Percentiles rank a stretch among this genome's conserved stretches.
Conservation (phyloP, 2,888 invertebrate genomes). For the Eupithecia exiguata region DNA sequence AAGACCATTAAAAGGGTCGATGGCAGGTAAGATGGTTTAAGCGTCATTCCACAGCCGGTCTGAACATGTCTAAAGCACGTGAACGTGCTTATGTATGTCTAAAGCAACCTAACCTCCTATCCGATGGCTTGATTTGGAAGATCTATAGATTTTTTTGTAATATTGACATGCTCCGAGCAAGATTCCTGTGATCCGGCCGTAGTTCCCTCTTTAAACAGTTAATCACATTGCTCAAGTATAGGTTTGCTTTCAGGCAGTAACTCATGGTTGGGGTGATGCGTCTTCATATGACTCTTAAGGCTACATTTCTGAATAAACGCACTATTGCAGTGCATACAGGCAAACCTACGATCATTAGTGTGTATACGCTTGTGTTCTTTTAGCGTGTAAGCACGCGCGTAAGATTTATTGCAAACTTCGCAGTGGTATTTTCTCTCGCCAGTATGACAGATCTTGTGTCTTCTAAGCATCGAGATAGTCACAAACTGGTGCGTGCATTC, state of each 20-base stretch:
- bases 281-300: constrained; percentile 69
- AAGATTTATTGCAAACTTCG: constrained; percentile 45
- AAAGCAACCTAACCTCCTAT: background rate
- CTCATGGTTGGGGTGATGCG: constrained; percentile 64
- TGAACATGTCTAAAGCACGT: no score
- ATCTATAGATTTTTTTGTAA: background rate
- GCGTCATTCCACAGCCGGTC: no score
- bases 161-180: background rate
- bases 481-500: constrained; percentile 65
- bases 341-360: constrained; percentile 73
- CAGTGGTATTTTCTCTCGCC: constrained; percentile 59
- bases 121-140: background rate
- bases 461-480: constrained; percentile 60
- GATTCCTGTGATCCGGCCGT: background rate
- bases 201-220: background rate
- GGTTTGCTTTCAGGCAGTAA: constrained; percentile 4
- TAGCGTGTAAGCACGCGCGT: constrained; percentile 64
- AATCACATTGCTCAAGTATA: background rate
- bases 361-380: constrained; percentile 73
- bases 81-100: background rate
- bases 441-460: constrained; percentile 68
- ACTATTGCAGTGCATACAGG: constrained; percentile 71
- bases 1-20: no score
- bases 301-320: constrained; percentile 76
- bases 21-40: no score